Conservation (phyloP, 2,113 vertebrate genomes). For the Synchiropus splendidus region DNA sequence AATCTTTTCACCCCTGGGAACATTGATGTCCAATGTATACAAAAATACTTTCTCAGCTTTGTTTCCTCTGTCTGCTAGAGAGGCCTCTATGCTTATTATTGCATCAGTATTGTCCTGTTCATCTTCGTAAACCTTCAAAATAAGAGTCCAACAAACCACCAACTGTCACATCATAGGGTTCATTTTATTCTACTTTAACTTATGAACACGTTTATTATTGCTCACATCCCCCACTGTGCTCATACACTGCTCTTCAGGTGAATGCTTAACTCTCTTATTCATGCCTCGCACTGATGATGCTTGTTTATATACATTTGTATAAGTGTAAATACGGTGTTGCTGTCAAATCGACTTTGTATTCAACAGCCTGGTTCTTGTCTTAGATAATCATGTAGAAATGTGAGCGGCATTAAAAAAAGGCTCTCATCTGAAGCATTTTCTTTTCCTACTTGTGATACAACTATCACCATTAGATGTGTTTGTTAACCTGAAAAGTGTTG, state of each 20-base stretch:
- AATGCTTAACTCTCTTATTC: constrained; percentile 58
- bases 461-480: neutral
- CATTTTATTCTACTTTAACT: neutral
- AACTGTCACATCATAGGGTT: no score
- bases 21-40: neutral
- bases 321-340: constrained; percentile 97
- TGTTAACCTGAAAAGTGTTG: neutral
- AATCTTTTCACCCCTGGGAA: neutral
- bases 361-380: no score
- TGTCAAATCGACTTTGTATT: constrained; percentile 58
- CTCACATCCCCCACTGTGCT: no score
- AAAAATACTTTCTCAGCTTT: no score
- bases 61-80: no score
- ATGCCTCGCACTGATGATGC: constrained; percentile 74
- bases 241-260: constrained; percentile 23
- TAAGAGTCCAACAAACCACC: no score
- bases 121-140: no score
- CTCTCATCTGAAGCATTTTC: neutral
- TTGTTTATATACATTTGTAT: constrained; percentile 60
- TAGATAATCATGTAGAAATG: no score
- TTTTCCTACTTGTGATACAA: neutral
- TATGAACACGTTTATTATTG: constrained; percentile 3
- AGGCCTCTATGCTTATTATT: no score
- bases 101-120: no score
- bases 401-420: neutral